phyloP scores from a whole-genome alignment of 2,113 vertebrate species.

The Corydoras sp. region DNA sequence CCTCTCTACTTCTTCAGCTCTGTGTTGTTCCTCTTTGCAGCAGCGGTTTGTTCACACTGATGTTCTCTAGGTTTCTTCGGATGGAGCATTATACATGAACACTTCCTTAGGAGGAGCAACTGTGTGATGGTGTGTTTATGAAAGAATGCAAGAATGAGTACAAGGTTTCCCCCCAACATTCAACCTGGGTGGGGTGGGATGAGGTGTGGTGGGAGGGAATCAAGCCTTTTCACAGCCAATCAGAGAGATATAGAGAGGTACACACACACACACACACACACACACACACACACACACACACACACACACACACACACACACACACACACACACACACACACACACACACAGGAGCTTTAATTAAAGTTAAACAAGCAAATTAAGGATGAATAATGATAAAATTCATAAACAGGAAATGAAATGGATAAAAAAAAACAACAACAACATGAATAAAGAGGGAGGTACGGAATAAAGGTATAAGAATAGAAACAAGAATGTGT shows the following conservation, averaged over 20 bases:
- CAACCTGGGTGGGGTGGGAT: background rate
- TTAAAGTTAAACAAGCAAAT: background rate
- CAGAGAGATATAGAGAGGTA: background rate
- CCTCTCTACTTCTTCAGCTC: background rate
- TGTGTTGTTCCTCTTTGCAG: background rate
- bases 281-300: background rate
- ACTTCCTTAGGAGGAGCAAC: background rate
- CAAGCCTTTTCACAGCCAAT: background rate
- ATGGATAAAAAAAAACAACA: no score
- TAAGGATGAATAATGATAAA: background rate
- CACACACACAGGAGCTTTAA: no score
- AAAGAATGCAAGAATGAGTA: background rate
- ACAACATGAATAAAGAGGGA: background rate
- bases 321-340: no score
- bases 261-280: background rate
- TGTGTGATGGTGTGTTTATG: background rate
- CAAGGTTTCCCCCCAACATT: background rate
- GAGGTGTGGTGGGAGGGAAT: no score
- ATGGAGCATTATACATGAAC: no score
- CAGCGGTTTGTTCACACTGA: background rate
- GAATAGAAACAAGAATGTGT: background rate
- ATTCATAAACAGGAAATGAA: no score
- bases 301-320: no score
- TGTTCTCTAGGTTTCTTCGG: background rate
- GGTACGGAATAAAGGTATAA: background rate